These are phyloP conservation scores for Hylaeus volcanicus DNA, from an alignment of 1,140 invertebrate species.

Conservation along the genomic window DNA sequence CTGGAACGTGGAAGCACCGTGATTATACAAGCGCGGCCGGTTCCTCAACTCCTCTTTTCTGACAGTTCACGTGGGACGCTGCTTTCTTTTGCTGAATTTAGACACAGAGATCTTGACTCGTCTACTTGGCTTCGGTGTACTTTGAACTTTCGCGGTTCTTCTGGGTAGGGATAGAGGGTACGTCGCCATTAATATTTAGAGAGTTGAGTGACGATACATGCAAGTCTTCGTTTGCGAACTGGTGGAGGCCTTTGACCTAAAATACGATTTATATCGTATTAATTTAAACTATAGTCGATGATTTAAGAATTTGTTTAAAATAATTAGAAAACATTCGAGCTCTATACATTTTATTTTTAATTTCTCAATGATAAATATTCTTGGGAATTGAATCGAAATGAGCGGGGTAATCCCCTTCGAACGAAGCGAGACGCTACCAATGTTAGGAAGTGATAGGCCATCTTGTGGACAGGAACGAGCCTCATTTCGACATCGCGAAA, in stretches of 20 bases:
- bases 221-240: no score
- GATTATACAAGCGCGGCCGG: conserved; percentile 51
- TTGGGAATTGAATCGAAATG: neutral
- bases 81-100: neutral
- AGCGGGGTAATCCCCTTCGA: neutral
- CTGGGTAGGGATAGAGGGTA: no score
- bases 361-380: no score
- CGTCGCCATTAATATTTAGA: neutral
- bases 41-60: neutral
- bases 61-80: neutral
- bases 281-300: no score
- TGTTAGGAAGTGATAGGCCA: neutral
- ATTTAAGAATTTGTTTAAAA: no score
- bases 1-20: conserved; percentile 57
- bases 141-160: no score
- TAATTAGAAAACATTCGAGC: no score
- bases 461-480: conserved; percentile 35
- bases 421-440: neutral
- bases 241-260: no score
- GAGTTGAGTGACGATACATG: no score
- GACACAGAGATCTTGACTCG: neutral
- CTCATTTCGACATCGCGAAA: conserved; percentile 34
- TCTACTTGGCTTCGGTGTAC: neutral
- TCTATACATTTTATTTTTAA: no score
- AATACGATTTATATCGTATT: no score